A percentile compares a stretch with the other conserved stretches of the same genome.
These are phyloP conservation scores for Spheniscus mendiculus DNA, from an alignment of 2,113 vertebrate species.

Conservation along the genomic window DNA sequence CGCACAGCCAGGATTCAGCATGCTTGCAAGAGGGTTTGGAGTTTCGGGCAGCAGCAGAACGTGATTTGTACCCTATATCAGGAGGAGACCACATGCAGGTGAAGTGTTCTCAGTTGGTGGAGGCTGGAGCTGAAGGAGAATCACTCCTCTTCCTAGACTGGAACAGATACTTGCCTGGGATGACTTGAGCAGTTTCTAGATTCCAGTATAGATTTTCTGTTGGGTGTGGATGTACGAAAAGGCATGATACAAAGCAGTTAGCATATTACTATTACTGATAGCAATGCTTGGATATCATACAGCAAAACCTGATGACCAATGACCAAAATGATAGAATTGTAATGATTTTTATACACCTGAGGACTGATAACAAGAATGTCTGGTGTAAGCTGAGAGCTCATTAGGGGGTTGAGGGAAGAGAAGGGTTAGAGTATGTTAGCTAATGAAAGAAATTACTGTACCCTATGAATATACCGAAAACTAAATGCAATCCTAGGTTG, in stretches of 20 bases:
- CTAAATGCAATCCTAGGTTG: not conserved
- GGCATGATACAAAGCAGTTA: not conserved
- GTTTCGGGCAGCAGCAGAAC: not conserved
- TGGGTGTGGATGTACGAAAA: not conserved
- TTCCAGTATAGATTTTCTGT: not conserved
- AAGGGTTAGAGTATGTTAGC: not conserved
- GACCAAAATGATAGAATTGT: not conserved
- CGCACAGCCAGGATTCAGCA: not conserved
- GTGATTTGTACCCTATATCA: fast-evolving
- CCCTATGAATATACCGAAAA: not conserved
- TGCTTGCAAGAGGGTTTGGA: not conserved
- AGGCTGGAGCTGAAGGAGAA: not conserved
- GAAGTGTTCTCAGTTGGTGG: not conserved
- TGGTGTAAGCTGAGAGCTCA: not conserved
- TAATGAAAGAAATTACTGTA: not conserved
- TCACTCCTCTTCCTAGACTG: not conserved
- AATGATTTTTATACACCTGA: not conserved
- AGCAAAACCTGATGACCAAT: not conserved
- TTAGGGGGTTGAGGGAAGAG: not conserved
- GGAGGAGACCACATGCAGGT: not conserved
- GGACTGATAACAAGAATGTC: not conserved
- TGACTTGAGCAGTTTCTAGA: not conserved
- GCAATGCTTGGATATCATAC: not conserved
- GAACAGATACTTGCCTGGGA: not conserved
- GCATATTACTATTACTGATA: not conserved